Conservation (phyloP, 92 coral and sea anemone genomes). For the Parazoanthus darwini region DNA sequence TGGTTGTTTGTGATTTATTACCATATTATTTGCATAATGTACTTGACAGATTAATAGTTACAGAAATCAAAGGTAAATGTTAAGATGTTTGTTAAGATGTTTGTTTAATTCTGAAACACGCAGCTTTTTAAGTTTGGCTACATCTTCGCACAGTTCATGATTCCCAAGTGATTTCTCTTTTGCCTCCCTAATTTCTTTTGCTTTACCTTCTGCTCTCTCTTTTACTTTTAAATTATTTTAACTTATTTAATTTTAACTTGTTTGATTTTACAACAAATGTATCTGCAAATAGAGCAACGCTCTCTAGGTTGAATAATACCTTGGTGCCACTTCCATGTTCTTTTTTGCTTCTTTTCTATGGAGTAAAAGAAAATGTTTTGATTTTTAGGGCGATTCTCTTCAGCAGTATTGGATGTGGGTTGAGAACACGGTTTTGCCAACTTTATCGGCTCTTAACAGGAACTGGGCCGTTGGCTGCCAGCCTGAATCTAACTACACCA, state of each 20-base stretch:
- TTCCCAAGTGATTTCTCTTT: background rate
- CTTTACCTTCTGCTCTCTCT: background rate
- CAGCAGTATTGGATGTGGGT: slow-evolving; percentile 76
- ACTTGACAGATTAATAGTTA: too few species aligned
- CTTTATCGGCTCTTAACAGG: slow-evolving; percentile 70
- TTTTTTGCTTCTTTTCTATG: too few species aligned
- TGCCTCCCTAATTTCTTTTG: background rate
- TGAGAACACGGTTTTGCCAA: slow-evolving; percentile 67
- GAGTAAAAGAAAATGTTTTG: background rate
- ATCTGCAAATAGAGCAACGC: too few species aligned
- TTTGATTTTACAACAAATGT: too few species aligned
- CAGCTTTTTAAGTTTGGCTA: background rate
- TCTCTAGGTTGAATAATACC: too few species aligned
- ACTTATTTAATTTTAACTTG: too few species aligned
- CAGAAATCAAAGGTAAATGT: too few species aligned
- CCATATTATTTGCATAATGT: too few species aligned
- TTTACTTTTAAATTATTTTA: background rate
- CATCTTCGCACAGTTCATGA: background rate
- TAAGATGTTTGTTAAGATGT: too few species aligned
- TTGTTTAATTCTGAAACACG: background rate
- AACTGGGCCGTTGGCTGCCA: slow-evolving; percentile 72
- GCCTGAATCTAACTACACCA: slow-evolving; percentile 64
- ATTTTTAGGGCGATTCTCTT: slow-evolving; percentile 39
- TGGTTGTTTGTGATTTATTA: too few species aligned
- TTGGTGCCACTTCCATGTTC: too few species aligned